Percentiles rank a stretch among this genome's conserved stretches.
These are phyloP conservation scores for Rhinoderma darwinii DNA, from an alignment of 2,113 vertebrate genomes.

Conservation along the genomic window DNA sequence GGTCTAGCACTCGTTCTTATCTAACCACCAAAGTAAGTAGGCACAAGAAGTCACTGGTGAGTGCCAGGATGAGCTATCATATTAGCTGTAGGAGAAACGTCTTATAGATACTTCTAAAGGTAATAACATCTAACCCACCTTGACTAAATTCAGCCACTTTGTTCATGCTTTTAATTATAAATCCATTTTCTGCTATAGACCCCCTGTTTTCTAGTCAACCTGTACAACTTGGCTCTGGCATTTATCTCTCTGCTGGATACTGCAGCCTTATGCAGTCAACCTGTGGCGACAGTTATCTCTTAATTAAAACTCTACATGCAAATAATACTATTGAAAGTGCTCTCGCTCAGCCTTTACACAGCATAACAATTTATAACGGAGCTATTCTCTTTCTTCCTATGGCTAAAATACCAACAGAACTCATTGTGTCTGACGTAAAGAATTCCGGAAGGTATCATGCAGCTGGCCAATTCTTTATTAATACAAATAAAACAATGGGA, in stretches of 20 bases:
- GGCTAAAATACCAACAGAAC: constrained; percentile 61
- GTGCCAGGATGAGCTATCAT: not conserved
- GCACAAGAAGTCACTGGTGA: not conserved
- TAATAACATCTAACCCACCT: constrained; percentile 42
- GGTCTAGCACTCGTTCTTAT: not conserved
- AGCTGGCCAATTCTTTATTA: constrained; percentile 56
- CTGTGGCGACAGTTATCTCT: constrained; percentile 80
- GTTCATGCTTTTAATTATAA: constrained; percentile 69
- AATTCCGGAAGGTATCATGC: constrained; percentile 61
- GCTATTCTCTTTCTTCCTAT: constrained; percentile 64
- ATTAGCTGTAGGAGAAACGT: constrained; percentile 40
- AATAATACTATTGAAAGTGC: constrained; percentile 66
- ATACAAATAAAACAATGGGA: constrained; percentile 53
- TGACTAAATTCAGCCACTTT: constrained; percentile 61
- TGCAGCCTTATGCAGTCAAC: constrained; percentile 74
- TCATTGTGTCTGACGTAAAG: constrained; percentile 59
- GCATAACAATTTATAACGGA: constrained; percentile 66
- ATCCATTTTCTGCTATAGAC: constrained; percentile 66
- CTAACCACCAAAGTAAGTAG: not conserved
- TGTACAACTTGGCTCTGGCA: constrained; percentile 70
- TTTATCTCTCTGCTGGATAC: constrained; percentile 76
- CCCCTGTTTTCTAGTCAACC: constrained; percentile 71
- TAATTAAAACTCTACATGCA: constrained; percentile 81
- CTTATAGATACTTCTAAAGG: constrained; percentile 12
- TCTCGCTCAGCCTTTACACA: constrained; percentile 62